Conservation (phyloP, 2,113 vertebrate genomes). For the Eublepharis macularius region DNA sequence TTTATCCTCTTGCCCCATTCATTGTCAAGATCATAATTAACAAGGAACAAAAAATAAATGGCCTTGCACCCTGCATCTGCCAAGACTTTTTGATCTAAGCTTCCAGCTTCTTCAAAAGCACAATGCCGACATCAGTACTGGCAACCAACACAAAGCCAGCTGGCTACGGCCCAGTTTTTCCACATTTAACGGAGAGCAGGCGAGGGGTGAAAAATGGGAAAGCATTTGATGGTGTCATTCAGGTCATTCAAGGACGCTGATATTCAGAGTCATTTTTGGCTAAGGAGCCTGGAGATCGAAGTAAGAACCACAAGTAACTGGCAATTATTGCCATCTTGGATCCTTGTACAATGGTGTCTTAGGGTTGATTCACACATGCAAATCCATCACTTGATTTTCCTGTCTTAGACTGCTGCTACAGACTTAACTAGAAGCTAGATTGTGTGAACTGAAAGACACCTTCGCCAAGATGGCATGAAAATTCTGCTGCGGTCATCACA, state of each 20-base stretch:
- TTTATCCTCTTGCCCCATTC: neutral
- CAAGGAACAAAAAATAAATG: neutral
- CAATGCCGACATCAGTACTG: neutral
- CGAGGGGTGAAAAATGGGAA: no score
- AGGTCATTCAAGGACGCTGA: slow-evolving; percentile 54
- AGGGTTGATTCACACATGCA: neutral
- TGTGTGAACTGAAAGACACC: no score
- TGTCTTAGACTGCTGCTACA: neutral
- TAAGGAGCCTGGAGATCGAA: slow-evolving; percentile 55
- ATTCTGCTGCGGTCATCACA: no score
- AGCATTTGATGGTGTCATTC: slow-evolving; percentile 36
- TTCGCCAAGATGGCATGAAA: no score
- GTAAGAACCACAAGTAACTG: slow-evolving; percentile 45
- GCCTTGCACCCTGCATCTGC: slow-evolving; percentile 13
- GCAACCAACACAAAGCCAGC: slow-evolving; percentile 36
- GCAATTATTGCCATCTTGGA: slow-evolving; percentile 22
- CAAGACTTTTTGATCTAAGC: slow-evolving; percentile 26
- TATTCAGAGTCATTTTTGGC: slow-evolving; percentile 50
- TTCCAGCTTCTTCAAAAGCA: slow-evolving; percentile 61
- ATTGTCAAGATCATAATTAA: neutral
- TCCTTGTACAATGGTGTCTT: neutral
- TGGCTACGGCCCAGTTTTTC: slow-evolving; percentile 29
- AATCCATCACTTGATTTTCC: neutral
- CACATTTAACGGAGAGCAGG: slow-evolving; percentile 26
- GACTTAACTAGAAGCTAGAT: no score